phyloP scores from a whole-genome alignment of 2,888 invertebrate genomes.

The Sericinus montela region DNA sequence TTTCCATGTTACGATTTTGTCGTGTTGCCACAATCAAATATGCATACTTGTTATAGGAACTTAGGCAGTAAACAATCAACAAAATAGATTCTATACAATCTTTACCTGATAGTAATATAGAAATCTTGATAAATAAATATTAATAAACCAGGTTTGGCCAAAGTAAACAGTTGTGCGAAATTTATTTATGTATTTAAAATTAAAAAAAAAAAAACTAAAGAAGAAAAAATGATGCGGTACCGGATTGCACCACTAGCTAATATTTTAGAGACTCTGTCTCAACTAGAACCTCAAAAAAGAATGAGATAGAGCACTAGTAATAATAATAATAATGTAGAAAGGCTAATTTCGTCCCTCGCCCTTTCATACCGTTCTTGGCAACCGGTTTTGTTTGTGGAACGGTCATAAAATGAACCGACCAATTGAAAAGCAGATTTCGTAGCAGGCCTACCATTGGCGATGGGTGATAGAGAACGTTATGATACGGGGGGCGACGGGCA shows the following conservation, averaged over 20 bases:
- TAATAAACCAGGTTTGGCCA: too few relatives aligned
- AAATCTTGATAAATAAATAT: too few relatives aligned
- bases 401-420: constrained; percentile 59
- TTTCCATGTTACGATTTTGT: too few relatives aligned
- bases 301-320: constrained; percentile 47
- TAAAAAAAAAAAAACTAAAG: background rate
- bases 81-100: too few relatives aligned
- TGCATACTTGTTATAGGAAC: too few relatives aligned
- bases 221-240: constrained; percentile 10
- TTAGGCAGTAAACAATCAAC: too few relatives aligned
- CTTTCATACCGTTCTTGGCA: constrained; percentile 68
- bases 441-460: constrained; percentile 71
- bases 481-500: constrained; percentile 48
- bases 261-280: constrained; percentile 17
- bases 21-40: too few relatives aligned
- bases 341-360: constrained; percentile 69
- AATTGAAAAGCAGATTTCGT: constrained; percentile 43
- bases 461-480: constrained; percentile 50
- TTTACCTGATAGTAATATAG: too few relatives aligned
- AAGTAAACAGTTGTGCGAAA: background rate
- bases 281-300: constrained; percentile 28
- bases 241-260: constrained; percentile 11
- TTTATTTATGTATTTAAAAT: background rate
- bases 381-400: constrained; percentile 75
- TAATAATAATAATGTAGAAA: constrained; percentile 56